Base-by-base conservation (phyloP, 2,113 vertebrate genomes). In the Hippocampus mohnikei region DNA sequence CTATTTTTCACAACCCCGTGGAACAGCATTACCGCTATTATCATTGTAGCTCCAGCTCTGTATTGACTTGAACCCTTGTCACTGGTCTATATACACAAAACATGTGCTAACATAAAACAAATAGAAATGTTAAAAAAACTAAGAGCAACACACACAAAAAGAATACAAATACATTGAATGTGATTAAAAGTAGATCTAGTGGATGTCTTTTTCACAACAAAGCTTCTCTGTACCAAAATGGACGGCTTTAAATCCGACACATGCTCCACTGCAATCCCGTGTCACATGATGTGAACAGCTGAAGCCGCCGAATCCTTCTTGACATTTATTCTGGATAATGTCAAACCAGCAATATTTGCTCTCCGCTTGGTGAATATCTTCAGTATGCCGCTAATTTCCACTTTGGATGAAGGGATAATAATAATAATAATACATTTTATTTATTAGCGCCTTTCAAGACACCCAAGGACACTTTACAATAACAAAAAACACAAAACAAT, bases 301-400 rank as follows among this genome's bases (percentile, higher is more conserved):
- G 27, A 33, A 40, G 60, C 29, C 16, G 18, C 15, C 40, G 10
- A 20, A 66, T 25, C 23, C 25, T 21, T 20, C 5, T 20, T 66
- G 46, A 48, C 44, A 66, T 66, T 50, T 29, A 66, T 66, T 21
- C 21, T 63, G 33, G 41, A 29, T 50, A 18, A 29, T 50, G 65
- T 50, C 42, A 44, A 50, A 65, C 4, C 20, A 12, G 61, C 40
- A 64, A 3, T 46, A 44, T 1, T 37, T n/a, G 11, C 61, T 63
- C 12, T 0, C 8, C 42, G 52, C 63, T 42, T 46, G n/a, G 21
- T 64, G 41, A 44, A 41, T 41, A 21, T 13, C 33, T 6, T 37
- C 33, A 37, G 21, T n/a, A 65, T 48, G 64, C 29, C 23, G 48
- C 16, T 48, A 16, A 48, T 27, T 66, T 23, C 42, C 41, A 18